These are phyloP conservation scores for Apostichopus japonicus DNA, from an alignment of 35 echinoderm and acorn worm species.

Conservation along the genomic window DNA sequence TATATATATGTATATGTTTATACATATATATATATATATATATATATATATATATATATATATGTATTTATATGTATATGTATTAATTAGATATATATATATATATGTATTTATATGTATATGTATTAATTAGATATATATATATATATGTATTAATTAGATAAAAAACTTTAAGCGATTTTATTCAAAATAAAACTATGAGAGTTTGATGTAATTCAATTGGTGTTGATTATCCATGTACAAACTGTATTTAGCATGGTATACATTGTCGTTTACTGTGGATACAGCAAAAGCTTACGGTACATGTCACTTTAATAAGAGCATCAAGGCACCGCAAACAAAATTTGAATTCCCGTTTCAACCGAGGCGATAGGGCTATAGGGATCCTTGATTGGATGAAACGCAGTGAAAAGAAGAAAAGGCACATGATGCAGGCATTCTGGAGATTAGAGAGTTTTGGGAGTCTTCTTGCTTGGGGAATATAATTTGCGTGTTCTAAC, in stretches of 20 bases:
- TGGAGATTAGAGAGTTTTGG: background rate
- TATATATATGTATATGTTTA: too few relatives aligned
- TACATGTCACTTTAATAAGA: background rate
- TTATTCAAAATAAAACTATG: too few relatives aligned
- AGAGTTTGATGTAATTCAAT: too few relatives aligned
- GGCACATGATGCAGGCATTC: background rate
- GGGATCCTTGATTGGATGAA: background rate
- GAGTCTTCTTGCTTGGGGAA: background rate
- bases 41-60: too few relatives aligned
- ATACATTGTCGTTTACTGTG: background rate
- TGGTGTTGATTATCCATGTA: background rate
- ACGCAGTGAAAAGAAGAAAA: background rate
- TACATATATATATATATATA: too few relatives aligned
- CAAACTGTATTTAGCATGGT: background rate
- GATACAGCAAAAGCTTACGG: background rate
- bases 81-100: too few relatives aligned
- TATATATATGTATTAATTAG: too few relatives aligned
- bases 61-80: too few relatives aligned
- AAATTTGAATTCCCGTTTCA: background rate
- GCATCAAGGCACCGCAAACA: background rate
- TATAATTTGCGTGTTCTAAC: background rate
- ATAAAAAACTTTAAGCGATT: too few relatives aligned
- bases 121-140: too few relatives aligned
- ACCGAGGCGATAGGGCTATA: background rate
- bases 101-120: too few relatives aligned